Base-by-base conservation (phyloP, 2,797 vertebrate genomes). In the Sebastes variabilis region DNA sequence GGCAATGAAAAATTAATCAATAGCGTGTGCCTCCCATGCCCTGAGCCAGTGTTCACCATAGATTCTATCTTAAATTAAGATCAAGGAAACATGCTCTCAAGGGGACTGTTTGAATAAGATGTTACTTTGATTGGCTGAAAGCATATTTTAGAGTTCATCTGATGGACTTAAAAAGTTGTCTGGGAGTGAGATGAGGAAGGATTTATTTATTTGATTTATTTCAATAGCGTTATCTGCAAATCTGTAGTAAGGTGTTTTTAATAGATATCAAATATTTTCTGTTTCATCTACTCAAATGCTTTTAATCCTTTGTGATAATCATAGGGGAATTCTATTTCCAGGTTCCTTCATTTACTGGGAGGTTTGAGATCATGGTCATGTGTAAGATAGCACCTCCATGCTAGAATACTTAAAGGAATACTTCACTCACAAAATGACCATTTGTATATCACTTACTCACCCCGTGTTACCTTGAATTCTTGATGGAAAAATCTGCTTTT, bases 1-100 rank as follows among this genome's bases (percentile, higher is more conserved):
- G 71, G 83, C 83, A 92, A 93, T 94, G 86, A 93, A 94, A 94
- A 92, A 88, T 90, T 68, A 90, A 94, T 94, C 90, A 94, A 93
- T 92, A 85, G 85, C 55, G 54, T 88, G 90, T 89, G 83, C 82
- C 89, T 91, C 85, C 79, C 65, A 67, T 91, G 88, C 87, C 87
- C 87, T 69, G 61, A 86, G 85, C 81, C 79, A 89, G 86, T 87
- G 79, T 92, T 92, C 84, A 85, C 82, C 90, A 93, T 91, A 72
- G 87, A 93, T 80, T 90, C 49, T 79, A 75, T 90, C 90, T 93
- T 88, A 92, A 93, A 94, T 94, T 87, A 92, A 93, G 89, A 92
- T 92, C 86, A 94, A 93, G 92, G 89, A 93, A 92, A 89, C 82
- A 80, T 62, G 79, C 82, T 89, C 81, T 79, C 74, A 38, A 87